Evolutionary conservation across 2,797 vertebrate species (phyloP).

Genomic region (Gastrophryne carolinensis): DNA sequence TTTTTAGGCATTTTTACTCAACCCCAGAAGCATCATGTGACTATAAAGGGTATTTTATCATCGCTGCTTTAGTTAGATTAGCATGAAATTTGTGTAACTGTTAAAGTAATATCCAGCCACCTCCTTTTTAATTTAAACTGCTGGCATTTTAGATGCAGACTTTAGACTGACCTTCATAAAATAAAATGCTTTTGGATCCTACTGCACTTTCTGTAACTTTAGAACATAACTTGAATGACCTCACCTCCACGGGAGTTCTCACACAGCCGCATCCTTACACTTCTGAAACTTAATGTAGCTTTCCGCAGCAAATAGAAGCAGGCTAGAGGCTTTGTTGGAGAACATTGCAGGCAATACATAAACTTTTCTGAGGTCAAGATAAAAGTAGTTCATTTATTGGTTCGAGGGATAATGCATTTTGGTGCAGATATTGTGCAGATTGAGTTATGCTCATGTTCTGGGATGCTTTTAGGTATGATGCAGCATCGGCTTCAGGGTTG

Average conservation of each 20-base stretch:
- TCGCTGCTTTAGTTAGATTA: background rate
- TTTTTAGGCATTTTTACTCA: too few relatives aligned
- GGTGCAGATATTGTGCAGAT: too few relatives aligned
- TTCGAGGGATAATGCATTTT: too few relatives aligned
- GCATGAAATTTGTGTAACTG: background rate
- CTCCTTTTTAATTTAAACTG: background rate
- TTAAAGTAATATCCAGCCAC: background rate
- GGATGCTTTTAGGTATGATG: too few relatives aligned
- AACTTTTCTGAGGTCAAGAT: background rate
- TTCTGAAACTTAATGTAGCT: slow-evolving; percentile 45
- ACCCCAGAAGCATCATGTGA: too few relatives aligned
- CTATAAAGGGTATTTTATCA: too few relatives aligned
- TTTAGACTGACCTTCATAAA: slow-evolving; percentile 40
- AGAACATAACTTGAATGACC: slow-evolving; percentile 36
- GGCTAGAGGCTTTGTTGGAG: slow-evolving; percentile 3
- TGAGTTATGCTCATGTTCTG: too few relatives aligned
- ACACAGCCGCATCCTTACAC: slow-evolving; percentile 8
- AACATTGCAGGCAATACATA: background rate
- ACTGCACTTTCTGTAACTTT: slow-evolving; percentile 29
- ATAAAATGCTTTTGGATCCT: slow-evolving; percentile 24
- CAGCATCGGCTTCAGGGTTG: too few relatives aligned
- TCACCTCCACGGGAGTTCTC: slow-evolving; percentile 26
- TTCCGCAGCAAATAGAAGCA: background rate
- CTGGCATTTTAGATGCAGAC: background rate
- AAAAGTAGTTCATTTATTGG: background rate